A percentile compares a stretch with the other conserved stretches of the same genome.
These are phyloP conservation scores for Torymus auratus DNA, from an alignment of 2,888 invertebrate genomes.

Conservation along the genomic window DNA sequence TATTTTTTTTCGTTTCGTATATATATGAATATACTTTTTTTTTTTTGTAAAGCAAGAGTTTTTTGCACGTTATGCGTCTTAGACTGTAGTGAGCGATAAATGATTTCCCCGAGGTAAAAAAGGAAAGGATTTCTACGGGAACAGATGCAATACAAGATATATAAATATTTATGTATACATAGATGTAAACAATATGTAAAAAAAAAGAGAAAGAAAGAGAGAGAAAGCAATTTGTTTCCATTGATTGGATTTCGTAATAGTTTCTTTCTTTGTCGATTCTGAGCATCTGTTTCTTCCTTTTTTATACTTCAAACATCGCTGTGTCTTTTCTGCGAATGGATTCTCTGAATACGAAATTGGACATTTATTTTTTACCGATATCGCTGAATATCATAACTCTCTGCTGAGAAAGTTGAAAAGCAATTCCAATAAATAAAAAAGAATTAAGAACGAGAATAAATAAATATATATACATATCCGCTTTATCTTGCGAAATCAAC, in stretches of 20 bases:
- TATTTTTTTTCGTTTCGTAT: slow-evolving; percentile 56
- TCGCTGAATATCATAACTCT: slow-evolving; percentile 15
- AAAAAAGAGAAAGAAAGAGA: not conserved
- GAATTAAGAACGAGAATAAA: slow-evolving; percentile 15
- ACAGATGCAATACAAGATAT: slow-evolving; percentile 57
- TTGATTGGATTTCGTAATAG: slow-evolving; percentile 13
- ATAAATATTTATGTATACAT: slow-evolving; percentile 19
- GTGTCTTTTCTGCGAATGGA: slow-evolving; percentile 54
- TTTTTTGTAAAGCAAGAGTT: slow-evolving; percentile 53
- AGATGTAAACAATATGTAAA: slow-evolving; percentile 28
- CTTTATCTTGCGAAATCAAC: slow-evolving; percentile 41
- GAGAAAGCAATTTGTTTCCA: slow-evolving; percentile 2
- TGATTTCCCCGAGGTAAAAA: slow-evolving; percentile 55
- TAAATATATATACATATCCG: slow-evolving; percentile 50
- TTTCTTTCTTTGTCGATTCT: slow-evolving; percentile 26
- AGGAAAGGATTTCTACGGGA: slow-evolving; percentile 55
- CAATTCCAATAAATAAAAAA: slow-evolving; percentile 49
- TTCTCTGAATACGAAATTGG: slow-evolving; percentile 40
- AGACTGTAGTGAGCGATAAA: slow-evolving; percentile 55
- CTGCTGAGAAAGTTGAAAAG: slow-evolving; percentile 25
- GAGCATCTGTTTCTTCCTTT: slow-evolving; percentile 54
- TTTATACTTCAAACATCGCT: slow-evolving; percentile 55
- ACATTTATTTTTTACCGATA: slow-evolving; percentile 39
- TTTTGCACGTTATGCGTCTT: slow-evolving; percentile 53
- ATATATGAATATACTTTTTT: slow-evolving; percentile 49